Evolutionary conservation across 1,140 invertebrate species (phyloP).

Genomic region (Ephestia elutella): DNA sequence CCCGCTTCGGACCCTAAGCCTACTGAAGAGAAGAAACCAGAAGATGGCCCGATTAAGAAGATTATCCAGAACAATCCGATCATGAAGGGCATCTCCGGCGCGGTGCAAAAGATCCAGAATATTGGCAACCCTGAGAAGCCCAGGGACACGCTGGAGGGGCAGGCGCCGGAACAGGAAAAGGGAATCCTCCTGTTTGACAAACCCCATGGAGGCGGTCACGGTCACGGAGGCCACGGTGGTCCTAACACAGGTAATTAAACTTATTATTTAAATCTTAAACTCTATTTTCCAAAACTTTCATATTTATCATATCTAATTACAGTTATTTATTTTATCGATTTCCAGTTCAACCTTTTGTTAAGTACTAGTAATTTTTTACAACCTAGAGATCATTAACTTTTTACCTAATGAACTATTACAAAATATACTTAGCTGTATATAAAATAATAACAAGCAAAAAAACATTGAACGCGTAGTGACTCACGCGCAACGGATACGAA

Average conservation of each 20-base stretch:
- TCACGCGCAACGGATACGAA: too few relatives aligned
- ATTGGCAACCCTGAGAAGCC: slow-evolving; percentile 41
- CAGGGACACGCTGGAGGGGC: slow-evolving; percentile 25
- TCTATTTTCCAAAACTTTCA: not conserved
- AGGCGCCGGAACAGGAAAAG: slow-evolving; percentile 12
- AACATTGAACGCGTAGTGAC: too few relatives aligned
- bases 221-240: slow-evolving; percentile 19
- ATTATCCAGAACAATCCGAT: slow-evolving; percentile 55
- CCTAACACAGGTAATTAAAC: slow-evolving; percentile 2
- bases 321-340: too few relatives aligned
- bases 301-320: too few relatives aligned
- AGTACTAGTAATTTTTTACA: too few relatives aligned
- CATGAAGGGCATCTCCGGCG: slow-evolving; percentile 40
- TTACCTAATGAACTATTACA: too few relatives aligned
- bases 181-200: slow-evolving; percentile 4
- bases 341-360: too few relatives aligned
- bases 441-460: too few relatives aligned
- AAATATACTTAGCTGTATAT: too few relatives aligned
- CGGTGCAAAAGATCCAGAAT: slow-evolving; percentile 45
- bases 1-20: slow-evolving; percentile 15
- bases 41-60: slow-evolving; percentile 42
- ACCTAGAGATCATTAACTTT: too few relatives aligned
- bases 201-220: not conserved
- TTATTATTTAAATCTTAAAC: not conserved
- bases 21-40: slow-evolving; percentile 6